phyloP scores from a whole-genome alignment of 1,140 invertebrate genomes.

The Scaptodrosophila lebanonensis region DNA sequence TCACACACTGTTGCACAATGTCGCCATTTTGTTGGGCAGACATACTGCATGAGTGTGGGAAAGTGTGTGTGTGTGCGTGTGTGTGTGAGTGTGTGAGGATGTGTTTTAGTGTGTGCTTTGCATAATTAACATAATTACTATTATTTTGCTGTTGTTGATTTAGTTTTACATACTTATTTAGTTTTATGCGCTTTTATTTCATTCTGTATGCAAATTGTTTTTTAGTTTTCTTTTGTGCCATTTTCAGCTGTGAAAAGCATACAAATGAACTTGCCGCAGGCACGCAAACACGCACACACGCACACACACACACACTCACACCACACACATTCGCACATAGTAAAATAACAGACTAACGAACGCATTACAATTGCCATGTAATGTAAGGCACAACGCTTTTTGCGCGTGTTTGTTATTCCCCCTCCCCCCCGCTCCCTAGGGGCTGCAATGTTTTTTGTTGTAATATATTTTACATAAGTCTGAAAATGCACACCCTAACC shows the following conservation, averaged over 20 bases:
- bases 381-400: not conserved
- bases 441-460: too few relatives aligned
- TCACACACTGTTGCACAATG: conserved; percentile 41
- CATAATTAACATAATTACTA: conserved; percentile 73
- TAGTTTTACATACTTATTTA: conserved; percentile 60
- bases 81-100: not conserved
- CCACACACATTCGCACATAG: not conserved
- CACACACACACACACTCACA: not conserved
- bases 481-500: too few relatives aligned
- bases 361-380: conserved; percentile 1
- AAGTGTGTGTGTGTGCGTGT: conserved; percentile 2
- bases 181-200: conserved; percentile 42
- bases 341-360: not conserved
- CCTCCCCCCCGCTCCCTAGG: too few relatives aligned
- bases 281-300: not conserved
- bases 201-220: conserved; percentile 63
- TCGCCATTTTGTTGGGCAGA: conserved; percentile 28
- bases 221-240: conserved; percentile 33
- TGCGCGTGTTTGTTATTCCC: not conserved
- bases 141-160: conserved; percentile 67
- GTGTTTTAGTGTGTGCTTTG: conserved; percentile 21
- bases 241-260: conserved; percentile 18
- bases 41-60: not conserved
- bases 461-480: too few relatives aligned
- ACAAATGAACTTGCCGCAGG: conserved; percentile 20